Conservation (phyloP, 2,113 vertebrate species). For the Gracilinanus agilis region DNA sequence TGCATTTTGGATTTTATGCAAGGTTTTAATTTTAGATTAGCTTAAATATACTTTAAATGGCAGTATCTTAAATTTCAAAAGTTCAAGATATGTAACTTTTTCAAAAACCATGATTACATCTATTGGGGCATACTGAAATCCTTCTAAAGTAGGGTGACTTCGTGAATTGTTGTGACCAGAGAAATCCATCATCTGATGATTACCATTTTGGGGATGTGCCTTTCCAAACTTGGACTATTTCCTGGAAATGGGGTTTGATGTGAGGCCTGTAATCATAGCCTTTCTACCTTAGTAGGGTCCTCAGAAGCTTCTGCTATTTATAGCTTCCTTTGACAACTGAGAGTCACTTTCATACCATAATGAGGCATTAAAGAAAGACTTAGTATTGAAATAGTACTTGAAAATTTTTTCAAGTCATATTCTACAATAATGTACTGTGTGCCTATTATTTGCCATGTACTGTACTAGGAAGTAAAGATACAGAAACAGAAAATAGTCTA, state of each 20-base stretch:
- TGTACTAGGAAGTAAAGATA: background rate
- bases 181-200: background rate
- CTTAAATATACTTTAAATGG: background rate
- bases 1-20: background rate
- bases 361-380: background rate
- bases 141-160: background rate
- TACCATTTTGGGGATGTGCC: background rate
- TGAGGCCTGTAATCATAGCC: background rate
- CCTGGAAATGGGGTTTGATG: background rate
- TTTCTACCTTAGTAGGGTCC: background rate
- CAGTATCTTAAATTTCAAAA: background rate
- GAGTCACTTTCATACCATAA: background rate
- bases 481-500: background rate
- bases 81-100: background rate
- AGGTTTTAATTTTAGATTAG: background rate
- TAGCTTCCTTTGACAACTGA: background rate
- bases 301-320: background rate
- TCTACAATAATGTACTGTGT: background rate
- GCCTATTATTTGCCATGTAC: background rate
- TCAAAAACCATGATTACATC: background rate
- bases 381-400: no score
- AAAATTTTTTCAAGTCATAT: background rate
- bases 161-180: background rate
- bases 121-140: background rate
- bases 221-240: no score